Base-by-base conservation (phyloP, 2,888 invertebrate genomes). In the Polymixis lichenea region DNA sequence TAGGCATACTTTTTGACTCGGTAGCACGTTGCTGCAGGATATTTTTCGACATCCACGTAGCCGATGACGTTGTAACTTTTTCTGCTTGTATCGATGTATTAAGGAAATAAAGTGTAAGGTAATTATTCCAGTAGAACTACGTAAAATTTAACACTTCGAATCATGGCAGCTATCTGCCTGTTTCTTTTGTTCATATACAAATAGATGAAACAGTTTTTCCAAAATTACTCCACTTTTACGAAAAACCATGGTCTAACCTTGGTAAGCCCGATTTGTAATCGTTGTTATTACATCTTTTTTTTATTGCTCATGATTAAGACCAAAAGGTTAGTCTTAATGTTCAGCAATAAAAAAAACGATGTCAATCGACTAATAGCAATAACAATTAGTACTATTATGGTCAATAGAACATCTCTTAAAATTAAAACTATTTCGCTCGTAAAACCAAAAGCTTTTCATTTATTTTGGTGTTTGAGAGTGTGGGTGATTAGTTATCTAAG, bases 311-410 rank as follows among this genome's bases (percentile, higher is more conserved):
- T 38, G 38, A 38, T 38, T 38, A 38, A 38, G 38, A 38, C 38
- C 6, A 38, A 38, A 38, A 38, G 5, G 38, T 49, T 61, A 56
- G n/a, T 56, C 19, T 62, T 70, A 64, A 77, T 56, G 46, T 22
- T 15, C 2, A 38, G 15, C 68, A n/a, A 73, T 58, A 28, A 82
- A 73, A 60, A 53, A 71, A 77, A 51, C n/a, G 65, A 53, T 66
- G 74, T 72, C 71, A 69, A 84, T 72, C 8, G 32, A 22, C n/a
- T 13, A 53, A 68, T 67, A 70, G 22, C 25, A 49, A 62, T 83
- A 83, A 72, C 68, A 71, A 83, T 82, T 84, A 79, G 71, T 66
- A 65, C 68, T 72, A 19, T 58, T 79, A 78, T 61, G 67, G 82
- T 13, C 5, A 22, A n/a, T 51, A 17, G 15, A 69, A 56, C 25